Percentiles rank a stretch among this genome's conserved stretches.
phyloP scores from a whole-genome alignment of 2,113 vertebrate species.

The Tringa solitaria region DNA sequence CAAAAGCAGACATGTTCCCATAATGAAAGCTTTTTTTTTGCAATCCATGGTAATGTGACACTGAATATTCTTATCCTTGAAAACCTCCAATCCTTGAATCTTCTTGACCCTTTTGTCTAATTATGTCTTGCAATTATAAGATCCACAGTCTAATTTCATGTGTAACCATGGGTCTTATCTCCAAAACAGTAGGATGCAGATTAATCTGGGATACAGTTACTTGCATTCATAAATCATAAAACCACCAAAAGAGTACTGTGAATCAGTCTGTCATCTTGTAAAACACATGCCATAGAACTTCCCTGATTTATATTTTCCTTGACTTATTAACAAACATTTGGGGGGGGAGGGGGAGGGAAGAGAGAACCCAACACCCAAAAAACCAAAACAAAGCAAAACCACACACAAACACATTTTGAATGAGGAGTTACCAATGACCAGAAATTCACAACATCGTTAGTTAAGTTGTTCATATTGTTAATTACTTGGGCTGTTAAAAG shows the following conservation, averaged over 20 bases:
- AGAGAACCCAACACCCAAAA: neutral
- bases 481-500: neutral
- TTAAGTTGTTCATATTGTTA: neutral
- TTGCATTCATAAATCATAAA: neutral
- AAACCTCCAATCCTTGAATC: neutral
- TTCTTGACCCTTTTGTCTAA: neutral
- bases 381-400: neutral
- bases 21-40: neutral
- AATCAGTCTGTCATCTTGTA: neutral
- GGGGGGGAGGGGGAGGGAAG: too few species aligned
- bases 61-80: neutral
- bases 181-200: neutral
- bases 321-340: neutral
- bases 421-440: neutral
- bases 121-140: neutral
- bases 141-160: neutral
- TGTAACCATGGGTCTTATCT: neutral
- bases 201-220: neutral
- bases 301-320: neutral
- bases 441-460: neutral
- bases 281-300: neutral
- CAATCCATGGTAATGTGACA: neutral
- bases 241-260: neutral
- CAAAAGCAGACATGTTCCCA: neutral
- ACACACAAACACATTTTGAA: neutral